A percentile compares a stretch with the other conserved stretches of the same genome.
Conservation (phyloP, 2,797 vertebrate species). For the Phrynocephalus forsythii region DNA sequence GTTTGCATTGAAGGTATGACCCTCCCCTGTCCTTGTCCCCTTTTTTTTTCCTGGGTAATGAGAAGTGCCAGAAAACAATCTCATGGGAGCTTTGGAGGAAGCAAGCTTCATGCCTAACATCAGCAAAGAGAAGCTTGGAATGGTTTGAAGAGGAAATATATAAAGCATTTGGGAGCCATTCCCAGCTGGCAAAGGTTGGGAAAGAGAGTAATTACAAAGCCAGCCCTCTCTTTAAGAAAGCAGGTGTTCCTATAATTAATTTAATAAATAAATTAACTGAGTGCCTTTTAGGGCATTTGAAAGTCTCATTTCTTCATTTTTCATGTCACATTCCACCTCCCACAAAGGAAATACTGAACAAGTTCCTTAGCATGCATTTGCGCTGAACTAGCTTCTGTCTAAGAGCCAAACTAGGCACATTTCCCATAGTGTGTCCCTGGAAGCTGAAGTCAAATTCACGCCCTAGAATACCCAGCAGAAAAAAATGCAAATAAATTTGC, state of each 20-base stretch:
- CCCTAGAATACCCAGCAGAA: too few species aligned
- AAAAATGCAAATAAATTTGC: too few species aligned
- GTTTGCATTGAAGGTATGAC: conserved; percentile 51
- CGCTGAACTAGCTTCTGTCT: too few species aligned
- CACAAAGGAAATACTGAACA: background rate
- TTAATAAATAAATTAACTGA: conserved; percentile 10
- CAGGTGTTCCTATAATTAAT: background rate
- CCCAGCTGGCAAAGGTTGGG: conserved; percentile 12
- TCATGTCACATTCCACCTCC: conserved; percentile 1
- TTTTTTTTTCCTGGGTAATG: conserved; percentile 47
- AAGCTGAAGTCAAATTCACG: too few species aligned
- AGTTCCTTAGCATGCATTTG: background rate
- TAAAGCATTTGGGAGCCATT: conserved; percentile 35
- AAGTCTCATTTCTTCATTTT: background rate
- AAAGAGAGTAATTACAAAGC: background rate
- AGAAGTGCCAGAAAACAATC: background rate
- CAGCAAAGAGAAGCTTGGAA: conserved; percentile 5
- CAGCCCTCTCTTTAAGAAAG: conserved; percentile 11
- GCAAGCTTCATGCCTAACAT: conserved; percentile 33
- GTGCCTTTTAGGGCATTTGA: background rate
- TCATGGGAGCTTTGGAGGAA: conserved; percentile 18
- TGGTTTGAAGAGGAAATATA: conserved; percentile 1
- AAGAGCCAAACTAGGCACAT: too few species aligned
- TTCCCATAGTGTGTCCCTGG: too few species aligned
- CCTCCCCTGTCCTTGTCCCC: conserved; percentile 8